phyloP scores from a whole-genome alignment of 37 sponge, comb jelly and placozoan species.

The Oopsacas minuta region DNA sequence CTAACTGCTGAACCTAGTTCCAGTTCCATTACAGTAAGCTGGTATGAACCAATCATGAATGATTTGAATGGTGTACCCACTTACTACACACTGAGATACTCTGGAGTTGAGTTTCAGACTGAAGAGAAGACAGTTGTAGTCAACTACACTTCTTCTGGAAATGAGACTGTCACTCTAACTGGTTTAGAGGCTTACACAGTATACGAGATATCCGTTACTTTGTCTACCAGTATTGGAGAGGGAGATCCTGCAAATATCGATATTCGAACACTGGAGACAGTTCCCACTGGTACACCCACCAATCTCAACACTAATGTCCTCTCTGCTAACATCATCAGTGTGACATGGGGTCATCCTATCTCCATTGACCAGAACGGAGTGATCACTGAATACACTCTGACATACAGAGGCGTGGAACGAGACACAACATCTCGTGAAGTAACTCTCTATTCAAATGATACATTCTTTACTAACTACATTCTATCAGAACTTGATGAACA shows the following conservation, averaged over 20 bases:
- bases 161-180: neutral
- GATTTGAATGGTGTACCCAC: constrained; percentile 7
- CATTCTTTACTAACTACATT: neutral
- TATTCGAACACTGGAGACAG: neutral
- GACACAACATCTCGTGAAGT: neutral
- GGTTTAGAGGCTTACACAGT: constrained; percentile 9
- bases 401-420: neutral
- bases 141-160: constrained; percentile 15
- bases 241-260: neutral
- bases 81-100: constrained; percentile 11
- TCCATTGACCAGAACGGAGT: constrained; percentile 15
- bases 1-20: neutral
- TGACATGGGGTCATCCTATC: neutral
- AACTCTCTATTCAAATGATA: neutral
- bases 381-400: neutral
- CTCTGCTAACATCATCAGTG: constrained; percentile 13
- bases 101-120: neutral
- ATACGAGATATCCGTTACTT: neutral
- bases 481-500: neutral
- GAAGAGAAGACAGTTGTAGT: neutral
- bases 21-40: neutral
- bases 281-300: neutral
- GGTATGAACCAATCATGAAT: neutral
- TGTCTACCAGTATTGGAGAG: neutral
- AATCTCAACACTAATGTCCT: neutral